Evolutionary conservation across 1,140 invertebrate species (phyloP).

Genomic region (Megalonaias nervosa): DNA sequence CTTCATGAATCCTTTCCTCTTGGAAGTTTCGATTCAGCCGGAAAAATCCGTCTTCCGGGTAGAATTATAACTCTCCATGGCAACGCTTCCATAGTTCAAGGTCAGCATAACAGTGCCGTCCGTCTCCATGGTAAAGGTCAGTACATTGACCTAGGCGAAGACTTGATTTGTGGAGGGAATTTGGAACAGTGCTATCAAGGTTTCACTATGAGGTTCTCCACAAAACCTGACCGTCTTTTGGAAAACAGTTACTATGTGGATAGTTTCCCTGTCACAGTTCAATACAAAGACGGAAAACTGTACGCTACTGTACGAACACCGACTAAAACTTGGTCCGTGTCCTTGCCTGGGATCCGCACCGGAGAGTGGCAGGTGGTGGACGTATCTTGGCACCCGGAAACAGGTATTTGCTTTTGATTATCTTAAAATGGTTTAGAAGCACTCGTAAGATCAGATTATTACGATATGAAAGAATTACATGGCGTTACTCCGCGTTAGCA

Average conservation of each 20-base stretch:
- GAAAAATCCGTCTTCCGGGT: constrained; percentile 26
- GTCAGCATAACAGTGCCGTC: constrained; percentile 41
- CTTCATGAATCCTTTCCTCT: constrained; percentile 14
- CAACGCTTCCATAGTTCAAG: constrained; percentile 36
- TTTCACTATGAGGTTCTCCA: constrained; percentile 52
- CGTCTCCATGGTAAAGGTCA: constrained; percentile 57
- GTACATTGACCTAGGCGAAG: constrained; percentile 59
- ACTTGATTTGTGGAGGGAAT: constrained; percentile 60
- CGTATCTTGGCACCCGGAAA: constrained; percentile 63
- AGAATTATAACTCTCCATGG: constrained; percentile 48
- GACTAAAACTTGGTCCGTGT: constrained; percentile 57
- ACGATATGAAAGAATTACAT: background rate
- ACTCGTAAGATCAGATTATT: background rate
- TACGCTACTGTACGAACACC: constrained; percentile 57
- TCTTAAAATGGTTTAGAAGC: background rate
- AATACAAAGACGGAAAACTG: constrained; percentile 61
- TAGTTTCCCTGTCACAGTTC: constrained; percentile 62
- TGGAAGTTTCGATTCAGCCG: constrained; percentile 6
- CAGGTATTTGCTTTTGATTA: constrained; percentile 25
- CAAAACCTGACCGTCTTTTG: constrained; percentile 51
- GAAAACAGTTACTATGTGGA: constrained; percentile 65
- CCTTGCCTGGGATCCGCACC: constrained; percentile 45
- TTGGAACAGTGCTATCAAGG: constrained; percentile 60
- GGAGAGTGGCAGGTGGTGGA: constrained; percentile 65
- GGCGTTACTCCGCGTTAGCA: background rate